Percentiles rank a stretch among this genome's conserved stretches.
Conservation (phyloP, 2,797 vertebrate genomes). For the Rachycentron canadum region DNA sequence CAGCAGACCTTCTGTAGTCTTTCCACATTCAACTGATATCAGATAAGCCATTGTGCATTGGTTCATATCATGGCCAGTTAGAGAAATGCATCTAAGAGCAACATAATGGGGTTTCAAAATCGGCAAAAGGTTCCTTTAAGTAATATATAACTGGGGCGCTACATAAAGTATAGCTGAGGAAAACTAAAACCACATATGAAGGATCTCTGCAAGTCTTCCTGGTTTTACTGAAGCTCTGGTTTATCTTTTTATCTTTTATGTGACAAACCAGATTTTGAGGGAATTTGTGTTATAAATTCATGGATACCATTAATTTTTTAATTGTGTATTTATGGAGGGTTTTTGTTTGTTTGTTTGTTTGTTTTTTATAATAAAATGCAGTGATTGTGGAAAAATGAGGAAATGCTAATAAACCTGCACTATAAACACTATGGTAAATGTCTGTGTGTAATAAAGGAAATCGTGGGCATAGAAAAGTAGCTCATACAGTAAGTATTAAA, state of each 20-base stretch:
- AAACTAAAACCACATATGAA: slow-evolving; percentile 45
- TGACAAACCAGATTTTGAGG: slow-evolving; percentile 48
- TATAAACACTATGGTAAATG: slow-evolving; percentile 33
- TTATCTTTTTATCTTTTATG: slow-evolving; percentile 47
- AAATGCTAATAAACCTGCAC: slow-evolving; percentile 73
- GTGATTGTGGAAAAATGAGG: slow-evolving; percentile 35
- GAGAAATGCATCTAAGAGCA: neutral
- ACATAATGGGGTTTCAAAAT: neutral
- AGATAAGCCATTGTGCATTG: slow-evolving; percentile 10
- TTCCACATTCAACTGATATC: neutral
- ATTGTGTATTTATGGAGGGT: slow-evolving; percentile 52
- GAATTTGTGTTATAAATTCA: slow-evolving; percentile 38
- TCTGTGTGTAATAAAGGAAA: neutral
- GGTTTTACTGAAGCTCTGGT: slow-evolving; percentile 55
- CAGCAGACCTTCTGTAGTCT: neutral
- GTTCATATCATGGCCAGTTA: neutral
- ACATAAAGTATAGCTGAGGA: slow-evolving; percentile 16
- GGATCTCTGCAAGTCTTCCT: slow-evolving; percentile 62
- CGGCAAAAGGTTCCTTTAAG: slow-evolving; percentile 59
- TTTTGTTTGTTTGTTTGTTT: slow-evolving; percentile 53
- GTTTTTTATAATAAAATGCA: slow-evolving; percentile 65
- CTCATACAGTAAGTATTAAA: neutral
- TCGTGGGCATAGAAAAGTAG: neutral
- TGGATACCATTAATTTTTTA: slow-evolving; percentile 47
- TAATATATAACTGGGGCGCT: slow-evolving; percentile 7